These are phyloP conservation scores for Sesia apiformis DNA, from an alignment of 2,888 invertebrate species.

Conservation along the genomic window DNA sequence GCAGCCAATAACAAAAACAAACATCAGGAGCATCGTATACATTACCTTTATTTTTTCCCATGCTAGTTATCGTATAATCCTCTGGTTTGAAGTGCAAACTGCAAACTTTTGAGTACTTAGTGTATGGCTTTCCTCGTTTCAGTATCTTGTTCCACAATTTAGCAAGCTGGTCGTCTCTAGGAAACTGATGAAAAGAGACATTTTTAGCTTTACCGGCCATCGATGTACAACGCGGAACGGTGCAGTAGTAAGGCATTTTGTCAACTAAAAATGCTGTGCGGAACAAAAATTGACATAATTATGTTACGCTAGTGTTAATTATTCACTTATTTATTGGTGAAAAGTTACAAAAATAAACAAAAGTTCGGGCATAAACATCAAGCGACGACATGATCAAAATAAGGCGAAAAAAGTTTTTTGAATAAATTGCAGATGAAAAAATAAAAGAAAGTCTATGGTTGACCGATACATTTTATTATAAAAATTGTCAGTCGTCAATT, in stretches of 20 bases:
- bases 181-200: conserved; percentile 67
- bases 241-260: conserved; percentile 70
- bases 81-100: conserved; percentile 62
- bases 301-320: conserved; percentile 5
- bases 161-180: conserved; percentile 55
- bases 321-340: background rate
- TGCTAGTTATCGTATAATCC: conserved; percentile 60
- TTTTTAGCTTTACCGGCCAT: conserved; percentile 69
- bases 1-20: too few species aligned
- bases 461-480: too few species aligned
- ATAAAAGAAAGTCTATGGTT: too few species aligned
- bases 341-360: conserved; percentile 52
- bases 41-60: conserved; percentile 64
- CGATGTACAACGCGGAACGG: conserved; percentile 66
- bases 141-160: conserved; percentile 61
- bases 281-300: conserved; percentile 38
- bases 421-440: background rate
- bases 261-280: conserved; percentile 22
- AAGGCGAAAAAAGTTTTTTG: conserved; percentile 16
- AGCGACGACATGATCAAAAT: conserved; percentile 51
- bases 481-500: too few species aligned
- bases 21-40: too few species aligned
- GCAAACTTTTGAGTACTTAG: conserved; percentile 69
- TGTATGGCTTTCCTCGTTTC: conserved; percentile 65
- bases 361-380: conserved; percentile 58